phyloP scores from a whole-genome alignment of 1,140 invertebrate species.

The Polyergus mexicanus region DNA sequence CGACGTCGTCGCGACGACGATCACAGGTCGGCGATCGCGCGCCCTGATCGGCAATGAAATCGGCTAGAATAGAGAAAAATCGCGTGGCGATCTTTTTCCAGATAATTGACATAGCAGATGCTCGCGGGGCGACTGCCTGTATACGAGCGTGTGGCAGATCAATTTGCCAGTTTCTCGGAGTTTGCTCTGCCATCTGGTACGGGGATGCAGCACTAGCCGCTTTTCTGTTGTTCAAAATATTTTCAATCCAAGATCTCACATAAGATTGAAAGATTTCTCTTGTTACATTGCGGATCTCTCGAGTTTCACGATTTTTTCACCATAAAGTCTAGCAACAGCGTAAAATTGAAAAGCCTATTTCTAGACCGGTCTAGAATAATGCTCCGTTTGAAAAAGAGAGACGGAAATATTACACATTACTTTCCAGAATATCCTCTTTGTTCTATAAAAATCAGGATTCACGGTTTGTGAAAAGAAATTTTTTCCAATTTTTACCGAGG shows the following conservation, averaged over 20 bases:
- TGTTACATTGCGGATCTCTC: not conserved
- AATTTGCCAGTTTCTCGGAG: slow-evolving; percentile 70
- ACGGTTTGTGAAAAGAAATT: not conserved
- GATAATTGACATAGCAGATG: slow-evolving; percentile 60
- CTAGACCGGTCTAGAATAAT: not conserved
- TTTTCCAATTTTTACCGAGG: not conserved
- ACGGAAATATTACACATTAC: not conserved
- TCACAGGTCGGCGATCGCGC: slow-evolving; percentile 5
- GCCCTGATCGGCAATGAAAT: not conserved
- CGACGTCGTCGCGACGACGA: slow-evolving; percentile 30
- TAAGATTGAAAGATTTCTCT: not conserved
- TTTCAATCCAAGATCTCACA: slow-evolving; percentile 5
- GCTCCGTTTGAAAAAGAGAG: not conserved
- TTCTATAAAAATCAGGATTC: not conserved
- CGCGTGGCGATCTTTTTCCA: slow-evolving; percentile 9
- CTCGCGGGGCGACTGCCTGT: slow-evolving; percentile 54
- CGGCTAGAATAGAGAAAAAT: too few species aligned
- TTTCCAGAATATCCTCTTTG: not conserved
- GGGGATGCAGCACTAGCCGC: slow-evolving; percentile 43
- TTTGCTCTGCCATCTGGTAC: slow-evolving; percentile 70
- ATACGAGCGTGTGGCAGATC: slow-evolving; percentile 61
- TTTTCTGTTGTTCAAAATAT: slow-evolving; percentile 60
- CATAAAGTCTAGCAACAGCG: not conserved
- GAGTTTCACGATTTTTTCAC: not conserved
- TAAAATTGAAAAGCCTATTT: not conserved